A percentile compares a stretch with the other conserved stretches of the same genome.
Conservation (phyloP, 2,113 vertebrate genomes). For the Scophthalmus maximus region DNA sequence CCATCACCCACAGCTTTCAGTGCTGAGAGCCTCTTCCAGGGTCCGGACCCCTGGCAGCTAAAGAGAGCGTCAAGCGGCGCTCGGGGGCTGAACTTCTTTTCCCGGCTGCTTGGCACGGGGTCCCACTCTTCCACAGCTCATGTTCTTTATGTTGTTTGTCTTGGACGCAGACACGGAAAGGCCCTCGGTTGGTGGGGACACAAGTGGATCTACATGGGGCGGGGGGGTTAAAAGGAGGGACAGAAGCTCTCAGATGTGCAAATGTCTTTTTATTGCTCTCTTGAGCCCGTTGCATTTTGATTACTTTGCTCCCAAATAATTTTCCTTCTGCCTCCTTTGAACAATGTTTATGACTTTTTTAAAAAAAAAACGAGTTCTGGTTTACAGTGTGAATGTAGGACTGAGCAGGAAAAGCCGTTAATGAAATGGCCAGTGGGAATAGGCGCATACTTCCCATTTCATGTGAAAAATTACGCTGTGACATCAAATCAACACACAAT, state of each 20-base stretch:
- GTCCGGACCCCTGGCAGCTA: slow-evolving; percentile 62
- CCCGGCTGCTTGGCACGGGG: slow-evolving; percentile 68
- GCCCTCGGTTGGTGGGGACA: slow-evolving; percentile 50
- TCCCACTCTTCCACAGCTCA: slow-evolving; percentile 67
- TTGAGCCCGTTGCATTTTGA: slow-evolving; percentile 54
- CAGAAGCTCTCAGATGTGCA: slow-evolving; percentile 67
- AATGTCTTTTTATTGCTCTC: slow-evolving; percentile 65
- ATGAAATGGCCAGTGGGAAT: slow-evolving; percentile 7
- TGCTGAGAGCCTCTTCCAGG: slow-evolving; percentile 47
- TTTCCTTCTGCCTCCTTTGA: slow-evolving; percentile 52
- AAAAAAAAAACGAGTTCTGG: slow-evolving; percentile 4
- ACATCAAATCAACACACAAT: not conserved
- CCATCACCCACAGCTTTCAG: slow-evolving; percentile 31
- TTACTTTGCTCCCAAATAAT: slow-evolving; percentile 61
- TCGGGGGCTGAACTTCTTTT: slow-evolving; percentile 49
- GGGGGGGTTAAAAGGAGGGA: slow-evolving; percentile 49
- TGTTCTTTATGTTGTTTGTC: slow-evolving; percentile 80
- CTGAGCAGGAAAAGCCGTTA: slow-evolving; percentile 14
- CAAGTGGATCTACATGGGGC: slow-evolving; percentile 40
- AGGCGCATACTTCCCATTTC: not conserved
- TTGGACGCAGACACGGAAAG: slow-evolving; percentile 77
- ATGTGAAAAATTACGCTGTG: slow-evolving; percentile 19
- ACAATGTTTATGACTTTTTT: slow-evolving; percentile 44
- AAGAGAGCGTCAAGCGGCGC: slow-evolving; percentile 46
- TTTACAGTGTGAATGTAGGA: slow-evolving; percentile 11